A percentile compares a stretch with the other conserved stretches of the same genome.
phyloP scores from a whole-genome alignment of 2,888 invertebrate species.

The Tetramorium bicarinatum region DNA sequence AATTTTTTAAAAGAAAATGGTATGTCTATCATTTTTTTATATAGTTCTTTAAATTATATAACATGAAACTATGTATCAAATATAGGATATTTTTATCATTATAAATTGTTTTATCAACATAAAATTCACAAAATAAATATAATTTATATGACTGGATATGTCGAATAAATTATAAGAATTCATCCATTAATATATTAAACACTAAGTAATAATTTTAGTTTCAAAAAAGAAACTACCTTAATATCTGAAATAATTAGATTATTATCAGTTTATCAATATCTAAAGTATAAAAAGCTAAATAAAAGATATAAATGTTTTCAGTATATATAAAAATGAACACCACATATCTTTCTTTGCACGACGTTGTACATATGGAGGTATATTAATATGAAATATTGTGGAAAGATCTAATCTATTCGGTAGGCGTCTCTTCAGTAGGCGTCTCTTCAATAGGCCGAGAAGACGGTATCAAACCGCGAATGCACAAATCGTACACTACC shows the following conservation, averaged over 20 bases:
- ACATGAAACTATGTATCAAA: background rate
- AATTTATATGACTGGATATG: background rate
- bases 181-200: slow-evolving; percentile 1
- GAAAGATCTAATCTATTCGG: slow-evolving; percentile 27
- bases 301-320: slow-evolving; percentile 5
- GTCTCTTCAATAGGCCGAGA: slow-evolving; percentile 58
- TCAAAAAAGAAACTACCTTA: slow-evolving; percentile 7
- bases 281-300: slow-evolving; percentile 21
- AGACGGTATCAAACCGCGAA: slow-evolving; percentile 90
- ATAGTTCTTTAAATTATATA: background rate
- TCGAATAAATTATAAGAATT: slow-evolving; percentile 3
- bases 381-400: slow-evolving; percentile 42
- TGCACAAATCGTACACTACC: slow-evolving; percentile 95
- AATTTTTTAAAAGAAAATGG: background rate
- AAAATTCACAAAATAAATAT: slow-evolving; percentile 20
- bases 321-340: slow-evolving; percentile 9
- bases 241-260: slow-evolving; percentile 11
- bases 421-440: slow-evolving; percentile 56
- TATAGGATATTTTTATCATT: background rate
- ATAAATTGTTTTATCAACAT: background rate
- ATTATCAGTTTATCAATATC: background rate
- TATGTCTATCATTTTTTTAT: background rate
- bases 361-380: background rate
- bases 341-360: background rate
- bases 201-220: background rate